These are phyloP conservation scores for Cryptomyrus ogoouensis DNA, from an alignment of 2,113 vertebrate species.

Conservation along the genomic window DNA sequence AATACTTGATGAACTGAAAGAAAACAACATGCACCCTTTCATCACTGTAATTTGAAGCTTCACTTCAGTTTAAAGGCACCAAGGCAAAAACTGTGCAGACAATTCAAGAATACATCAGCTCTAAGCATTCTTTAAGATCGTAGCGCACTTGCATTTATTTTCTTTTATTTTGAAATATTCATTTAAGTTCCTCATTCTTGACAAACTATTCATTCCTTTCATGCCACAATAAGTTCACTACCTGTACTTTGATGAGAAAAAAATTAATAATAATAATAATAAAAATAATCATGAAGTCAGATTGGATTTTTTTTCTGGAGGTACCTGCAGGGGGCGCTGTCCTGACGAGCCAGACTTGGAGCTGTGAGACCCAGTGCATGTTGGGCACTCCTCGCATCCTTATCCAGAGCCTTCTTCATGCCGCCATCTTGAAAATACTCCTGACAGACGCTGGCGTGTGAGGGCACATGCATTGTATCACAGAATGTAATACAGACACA, in stretches of 20 bases:
- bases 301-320: neutral
- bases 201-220: neutral
- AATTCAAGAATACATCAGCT: neutral
- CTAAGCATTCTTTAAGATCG: neutral
- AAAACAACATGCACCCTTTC: neutral
- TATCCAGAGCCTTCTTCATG: constrained; percentile 87
- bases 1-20: neutral
- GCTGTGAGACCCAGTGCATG: constrained; percentile 57
- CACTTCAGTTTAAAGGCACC: neutral
- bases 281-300: neutral
- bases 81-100: neutral
- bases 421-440: constrained; percentile 95
- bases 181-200: neutral
- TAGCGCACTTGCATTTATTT: neutral
- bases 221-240: neutral
- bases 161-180: neutral
- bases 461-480: constrained; percentile 4
- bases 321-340: constrained; percentile 2
- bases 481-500: too few species aligned
- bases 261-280: too few species aligned
- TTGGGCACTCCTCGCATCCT: constrained; percentile 83
- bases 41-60: neutral
- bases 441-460: constrained; percentile 76
- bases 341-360: constrained; percentile 39
- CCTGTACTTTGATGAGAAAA: neutral